Evolutionary conservation across 2,113 vertebrate species (phyloP).

Genomic region (Calidris pugnax): DNA sequence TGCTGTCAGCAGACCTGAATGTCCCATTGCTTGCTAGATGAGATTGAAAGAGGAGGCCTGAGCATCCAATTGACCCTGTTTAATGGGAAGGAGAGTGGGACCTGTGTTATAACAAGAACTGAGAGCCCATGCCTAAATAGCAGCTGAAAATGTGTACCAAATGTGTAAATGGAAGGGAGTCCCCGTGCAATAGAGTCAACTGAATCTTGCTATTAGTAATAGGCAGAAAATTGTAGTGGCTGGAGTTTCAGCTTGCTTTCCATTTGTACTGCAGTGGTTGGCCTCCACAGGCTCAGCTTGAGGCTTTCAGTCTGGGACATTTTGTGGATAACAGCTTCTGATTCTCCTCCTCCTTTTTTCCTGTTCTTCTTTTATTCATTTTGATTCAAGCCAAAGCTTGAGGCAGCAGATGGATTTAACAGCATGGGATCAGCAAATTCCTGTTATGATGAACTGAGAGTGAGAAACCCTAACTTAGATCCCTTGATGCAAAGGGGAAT

Average conservation of each 20-base stretch:
- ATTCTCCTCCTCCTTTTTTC: neutral
- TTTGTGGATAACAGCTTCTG: conserved; percentile 11
- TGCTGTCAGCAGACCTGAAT: neutral
- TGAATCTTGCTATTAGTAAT: neutral
- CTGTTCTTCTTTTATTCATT: conserved; percentile 1
- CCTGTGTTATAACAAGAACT: neutral
- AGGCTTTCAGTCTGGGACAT: neutral
- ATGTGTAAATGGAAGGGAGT: neutral
- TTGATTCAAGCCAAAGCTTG: conserved; percentile 9
- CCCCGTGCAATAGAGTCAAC: neutral
- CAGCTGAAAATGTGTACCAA: neutral
- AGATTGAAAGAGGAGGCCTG: neutral
- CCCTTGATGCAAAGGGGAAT: conserved; percentile 28
- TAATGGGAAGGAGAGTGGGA: neutral
- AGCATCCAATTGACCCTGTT: neutral
- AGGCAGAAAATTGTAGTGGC: neutral
- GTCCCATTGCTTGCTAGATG: neutral
- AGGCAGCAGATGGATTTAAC: conserved; percentile 53
- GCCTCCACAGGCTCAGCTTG: neutral
- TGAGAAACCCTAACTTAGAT: conserved; percentile 30
- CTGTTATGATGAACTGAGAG: conserved; percentile 38
- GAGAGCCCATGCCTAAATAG: neutral
- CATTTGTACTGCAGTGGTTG: neutral
- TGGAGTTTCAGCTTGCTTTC: neutral
- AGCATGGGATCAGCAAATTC: conserved; percentile 54